Evolutionary conservation across 1,140 invertebrate species (phyloP), one percentile per base, ranked within the genome.

Genomic region (Drosophila orena): DNA sequence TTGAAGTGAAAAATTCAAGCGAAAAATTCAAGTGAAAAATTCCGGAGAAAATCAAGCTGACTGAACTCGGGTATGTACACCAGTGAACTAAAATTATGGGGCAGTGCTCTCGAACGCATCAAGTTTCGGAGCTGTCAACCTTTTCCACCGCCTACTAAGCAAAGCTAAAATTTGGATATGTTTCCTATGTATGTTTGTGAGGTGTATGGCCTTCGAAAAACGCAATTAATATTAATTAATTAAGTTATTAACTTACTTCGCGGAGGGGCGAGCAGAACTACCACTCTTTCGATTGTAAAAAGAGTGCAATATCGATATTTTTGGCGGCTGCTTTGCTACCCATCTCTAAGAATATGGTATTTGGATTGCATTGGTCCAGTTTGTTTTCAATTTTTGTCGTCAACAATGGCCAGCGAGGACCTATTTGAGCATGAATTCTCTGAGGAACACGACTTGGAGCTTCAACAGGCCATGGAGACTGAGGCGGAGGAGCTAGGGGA

Each of bases 331-430:
- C 2, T 3, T 0, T 10, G 17, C 4, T 44, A 56, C 46, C 12
- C 55, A 71, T 81, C 47, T 11, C 35, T 61, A 53, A 35, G 0
- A 17, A 22, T 20, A 46, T 17, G 10, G 15, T 38, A 14, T 38
- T 38, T 38, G 17, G 20, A 20, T 34, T 60, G 34, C 30, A 3
- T 30, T 30, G 0, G 12, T 4, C 14, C 14, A 11, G 20, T 35
- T 34, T 60, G 37, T 30, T n/a, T 27, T 52, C 54, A 8, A 30
- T 20, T 34, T 22, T 52, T 73, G 40, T 40, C 14, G 30, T 50
- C 49, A 58, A 55, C 24, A 53, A 88, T 86, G 83, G 83, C 83
- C 11, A 86, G 83, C 44, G 84, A 88, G n/a, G 79, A 88, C 44
- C 44, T 88, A 20, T 88, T 88, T 52, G 58, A 57, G 57, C 56